Percentiles rank a stretch among this genome's conserved stretches.
These are phyloP conservation scores for Hoplias malabaricus DNA, from an alignment of 2,113 vertebrate genomes.

Conservation along the genomic window DNA sequence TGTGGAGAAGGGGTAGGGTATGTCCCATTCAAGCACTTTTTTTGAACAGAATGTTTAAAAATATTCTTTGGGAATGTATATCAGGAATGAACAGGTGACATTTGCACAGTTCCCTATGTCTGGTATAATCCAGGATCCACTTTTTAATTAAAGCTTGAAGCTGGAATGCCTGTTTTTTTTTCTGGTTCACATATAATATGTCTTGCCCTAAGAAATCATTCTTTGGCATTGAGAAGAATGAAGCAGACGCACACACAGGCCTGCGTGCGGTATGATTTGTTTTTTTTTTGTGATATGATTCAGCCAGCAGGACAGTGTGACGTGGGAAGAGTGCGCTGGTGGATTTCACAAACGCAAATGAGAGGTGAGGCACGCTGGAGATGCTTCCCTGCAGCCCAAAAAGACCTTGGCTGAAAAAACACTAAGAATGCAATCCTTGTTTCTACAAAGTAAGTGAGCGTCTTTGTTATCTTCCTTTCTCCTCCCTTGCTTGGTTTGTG, in stretches of 20 bases:
- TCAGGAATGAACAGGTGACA: too few relatives aligned
- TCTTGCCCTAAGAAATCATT: background rate
- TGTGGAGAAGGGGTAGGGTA: too few relatives aligned
- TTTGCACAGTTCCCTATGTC: too few relatives aligned
- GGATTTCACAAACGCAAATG: background rate
- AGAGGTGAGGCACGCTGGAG: constrained; percentile 60
- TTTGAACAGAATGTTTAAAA: too few relatives aligned
- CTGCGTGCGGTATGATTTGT: background rate
- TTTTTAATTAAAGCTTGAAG: too few relatives aligned
- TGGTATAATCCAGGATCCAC: too few relatives aligned
- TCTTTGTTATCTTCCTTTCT: constrained; percentile 60
- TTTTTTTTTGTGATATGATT: too few relatives aligned
- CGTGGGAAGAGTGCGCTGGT: background rate
- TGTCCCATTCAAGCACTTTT: too few relatives aligned
- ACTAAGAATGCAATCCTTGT: constrained; percentile 64
- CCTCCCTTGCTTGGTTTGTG: constrained; percentile 31
- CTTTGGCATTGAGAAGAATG: background rate
- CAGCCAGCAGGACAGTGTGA: background rate
- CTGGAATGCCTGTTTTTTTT: too few relatives aligned
- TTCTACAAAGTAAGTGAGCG: constrained; percentile 53
- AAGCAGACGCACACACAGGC: background rate
- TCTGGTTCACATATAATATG: background rate
- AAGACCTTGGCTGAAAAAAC: constrained; percentile 30
- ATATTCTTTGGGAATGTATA: too few relatives aligned
- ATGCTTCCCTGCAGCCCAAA: constrained; percentile 53